Base-by-base conservation (phyloP, 2,113 vertebrate genomes). In the Pedionomus torquatus region DNA sequence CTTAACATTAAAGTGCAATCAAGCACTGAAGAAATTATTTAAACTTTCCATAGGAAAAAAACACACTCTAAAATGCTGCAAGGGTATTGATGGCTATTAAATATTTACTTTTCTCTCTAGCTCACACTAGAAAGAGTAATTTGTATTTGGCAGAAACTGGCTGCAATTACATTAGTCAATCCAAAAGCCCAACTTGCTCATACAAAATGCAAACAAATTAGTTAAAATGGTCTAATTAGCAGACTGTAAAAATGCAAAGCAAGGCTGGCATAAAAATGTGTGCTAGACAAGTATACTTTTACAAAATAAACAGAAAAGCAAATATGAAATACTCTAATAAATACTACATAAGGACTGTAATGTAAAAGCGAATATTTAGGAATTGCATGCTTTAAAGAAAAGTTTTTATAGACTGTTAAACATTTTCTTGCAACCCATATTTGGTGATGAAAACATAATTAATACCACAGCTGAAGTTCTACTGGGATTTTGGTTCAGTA, bases 171-270 rank as follows among this genome's bases (percentile, higher is more conserved):
- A 98, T 98, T 98, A 98, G 98, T 98, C 98, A 98, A 98, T 98
- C 98, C 98, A 98, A 98, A 98, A 98, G 98, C 97, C 98, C 97
- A 98, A 98, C 98, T 98, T 98, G 98, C 98, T 98, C 98, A 98
- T 98, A 98, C 98, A 98, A 98, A 98, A 98, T 98, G 98, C 98
- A 99, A 99, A 98, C 98, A 98, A 98, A 99, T 99, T 98, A 98
- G 98, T 98, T 98, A 98, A 98, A 99, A 98, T 98, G 98, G 97
- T 98, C 97, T 98, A 98, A 99, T 98, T 99, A 98, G 98, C 97
- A 98, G 97, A 98, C 97, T 98, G 98, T 98, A 98, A 98, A 98
- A 98, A 98, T 97, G 97, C 98, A 98, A 98, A 98, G 98, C 98
- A 96, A 98, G 96, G 97, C 98, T 98, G 98, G 98, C 97, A 98